phyloP scores from a whole-genome alignment of 2,113 vertebrate species.

The Hymenochirus boettgeri region DNA sequence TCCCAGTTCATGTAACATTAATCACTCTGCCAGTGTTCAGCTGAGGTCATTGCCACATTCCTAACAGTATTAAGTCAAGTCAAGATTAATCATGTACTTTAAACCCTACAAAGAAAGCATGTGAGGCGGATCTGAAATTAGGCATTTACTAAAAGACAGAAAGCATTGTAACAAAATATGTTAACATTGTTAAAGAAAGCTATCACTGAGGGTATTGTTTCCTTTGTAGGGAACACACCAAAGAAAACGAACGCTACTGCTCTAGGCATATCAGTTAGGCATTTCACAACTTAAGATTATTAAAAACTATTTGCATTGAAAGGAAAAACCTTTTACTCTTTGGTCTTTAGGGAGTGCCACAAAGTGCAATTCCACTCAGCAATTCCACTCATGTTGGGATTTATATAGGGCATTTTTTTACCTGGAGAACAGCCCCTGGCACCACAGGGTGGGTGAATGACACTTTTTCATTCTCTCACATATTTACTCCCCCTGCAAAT shows the following conservation, averaged over 20 bases:
- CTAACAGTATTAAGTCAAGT: slow-evolving; percentile 66
- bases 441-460: no score
- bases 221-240: slow-evolving; percentile 29
- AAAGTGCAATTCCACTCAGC: no score
- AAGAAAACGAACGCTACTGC: slow-evolving; percentile 35
- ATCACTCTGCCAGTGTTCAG: slow-evolving; percentile 69
- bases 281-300: slow-evolving; percentile 38
- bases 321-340: neutral
- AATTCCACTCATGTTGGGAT: no score
- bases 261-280: slow-evolving; percentile 38
- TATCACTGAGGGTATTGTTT: slow-evolving; percentile 44
- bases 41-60: slow-evolving; percentile 73
- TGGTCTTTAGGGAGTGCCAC: no score
- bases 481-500: no score
- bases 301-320: slow-evolving; percentile 37
- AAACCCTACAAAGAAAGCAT: slow-evolving; percentile 62
- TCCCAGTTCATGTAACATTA: slow-evolving; percentile 69
- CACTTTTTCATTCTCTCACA: no score
- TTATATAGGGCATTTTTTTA: no score
- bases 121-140: slow-evolving; percentile 65
- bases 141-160: slow-evolving; percentile 59
- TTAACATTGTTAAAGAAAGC: slow-evolving; percentile 47
- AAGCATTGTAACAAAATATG: slow-evolving; percentile 52
- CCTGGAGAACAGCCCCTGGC: no score
- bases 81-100: slow-evolving; percentile 73